These are phyloP conservation scores for Maniola hyperantus DNA, from an alignment of 2,888 invertebrate species.

Conservation along the genomic window DNA sequence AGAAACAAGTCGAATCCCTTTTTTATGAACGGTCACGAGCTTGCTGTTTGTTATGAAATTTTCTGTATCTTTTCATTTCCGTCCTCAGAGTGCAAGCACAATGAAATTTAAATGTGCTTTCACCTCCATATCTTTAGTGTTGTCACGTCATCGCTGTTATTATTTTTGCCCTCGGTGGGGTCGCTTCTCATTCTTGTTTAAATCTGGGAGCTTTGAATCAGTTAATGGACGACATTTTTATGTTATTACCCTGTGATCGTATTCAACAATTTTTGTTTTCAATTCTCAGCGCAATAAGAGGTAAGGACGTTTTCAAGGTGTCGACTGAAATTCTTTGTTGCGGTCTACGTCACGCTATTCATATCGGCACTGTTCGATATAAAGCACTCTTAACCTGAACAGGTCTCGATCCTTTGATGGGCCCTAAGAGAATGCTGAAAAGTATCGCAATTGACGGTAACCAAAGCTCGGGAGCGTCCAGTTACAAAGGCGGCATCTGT, in stretches of 20 bases:
- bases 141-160: conserved; percentile 25
- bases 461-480: conserved; percentile 59
- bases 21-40: conserved; percentile 66
- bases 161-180: conserved; percentile 6
- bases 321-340: background rate
- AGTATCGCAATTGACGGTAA: conserved; percentile 64
- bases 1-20: conserved; percentile 71
- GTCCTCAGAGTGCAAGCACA: conserved; percentile 43
- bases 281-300: background rate
- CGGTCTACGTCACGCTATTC: background rate
- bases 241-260: conserved; percentile 1
- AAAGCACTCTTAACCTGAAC: conserved; percentile 43
- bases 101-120: conserved; percentile 38
- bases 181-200: conserved; percentile 12
- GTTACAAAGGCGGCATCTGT: conserved; percentile 74
- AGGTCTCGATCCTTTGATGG: conserved; percentile 55
- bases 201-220: conserved; percentile 2
- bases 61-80: conserved; percentile 56
- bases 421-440: conserved; percentile 63
- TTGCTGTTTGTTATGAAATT: conserved; percentile 60
- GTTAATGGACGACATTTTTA: background rate
- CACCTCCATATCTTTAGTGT: conserved; percentile 31
- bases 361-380: conserved; percentile 46
- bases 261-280: background rate
- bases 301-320: background rate